Conservation (phyloP, 2,113 vertebrate species). For the Boulengeromyrus knoepffleri region DNA sequence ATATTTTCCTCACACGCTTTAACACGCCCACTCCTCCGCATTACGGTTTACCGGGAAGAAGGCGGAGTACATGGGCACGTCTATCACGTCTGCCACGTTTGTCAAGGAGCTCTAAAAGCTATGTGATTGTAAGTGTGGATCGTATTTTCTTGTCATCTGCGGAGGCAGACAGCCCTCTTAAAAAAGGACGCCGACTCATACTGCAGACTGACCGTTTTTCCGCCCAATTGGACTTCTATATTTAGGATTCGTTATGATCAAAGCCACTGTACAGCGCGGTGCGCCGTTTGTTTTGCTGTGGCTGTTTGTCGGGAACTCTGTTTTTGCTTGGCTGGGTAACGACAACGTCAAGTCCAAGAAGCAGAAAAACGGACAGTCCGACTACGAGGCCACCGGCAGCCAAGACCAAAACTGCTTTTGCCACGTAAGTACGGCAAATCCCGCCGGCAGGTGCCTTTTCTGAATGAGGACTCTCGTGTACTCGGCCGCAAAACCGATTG, state of each 20-base stretch:
- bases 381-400: constrained; percentile 5
- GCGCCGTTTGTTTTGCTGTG: constrained; percentile 39
- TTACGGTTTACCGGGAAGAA: not conserved
- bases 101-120: not conserved
- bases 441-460: not conserved
- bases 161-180: not conserved
- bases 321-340: constrained; percentile 52
- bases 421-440: constrained; percentile 47
- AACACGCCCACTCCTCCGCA: not conserved
- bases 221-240: no score
- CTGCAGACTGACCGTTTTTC: not conserved
- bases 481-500: not conserved
- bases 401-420: constrained; percentile 65
- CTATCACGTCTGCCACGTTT: not conserved
- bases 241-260: constrained; percentile 44
- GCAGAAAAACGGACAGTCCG: constrained; percentile 26
- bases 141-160: not conserved
- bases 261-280: constrained; percentile 21
- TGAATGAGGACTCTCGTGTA: not conserved
- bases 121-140: not conserved
- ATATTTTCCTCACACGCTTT: not conserved
- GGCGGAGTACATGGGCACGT: not conserved
- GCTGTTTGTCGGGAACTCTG: constrained; percentile 43
- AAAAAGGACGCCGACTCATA: not conserved
- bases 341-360: constrained; percentile 30